Conservation (phyloP, 2,797 vertebrate species). For the Syncerus caffer region DNA sequence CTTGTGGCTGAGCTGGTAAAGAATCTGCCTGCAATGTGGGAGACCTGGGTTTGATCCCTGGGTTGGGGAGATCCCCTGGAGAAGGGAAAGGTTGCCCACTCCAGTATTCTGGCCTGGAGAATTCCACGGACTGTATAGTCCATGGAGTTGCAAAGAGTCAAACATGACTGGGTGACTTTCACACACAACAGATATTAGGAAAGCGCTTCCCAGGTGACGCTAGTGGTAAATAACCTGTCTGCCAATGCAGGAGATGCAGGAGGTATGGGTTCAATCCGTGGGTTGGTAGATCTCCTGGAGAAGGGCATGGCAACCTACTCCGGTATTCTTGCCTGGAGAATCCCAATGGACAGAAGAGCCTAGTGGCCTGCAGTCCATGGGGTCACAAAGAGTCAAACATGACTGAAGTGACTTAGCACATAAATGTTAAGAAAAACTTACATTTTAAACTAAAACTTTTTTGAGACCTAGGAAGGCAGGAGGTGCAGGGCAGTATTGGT, state of each 20-base stretch:
- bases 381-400: background rate
- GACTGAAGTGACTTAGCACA: background rate
- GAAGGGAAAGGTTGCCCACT: background rate
- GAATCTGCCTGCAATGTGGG: background rate
- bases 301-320: background rate
- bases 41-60: background rate
- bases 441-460: slow-evolving; percentile 16
- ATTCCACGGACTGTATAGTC: background rate
- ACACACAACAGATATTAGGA: background rate
- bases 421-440: background rate
- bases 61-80: background rate
- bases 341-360: background rate
- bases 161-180: background rate
- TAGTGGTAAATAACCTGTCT: background rate
- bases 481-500: background rate
- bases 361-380: background rate
- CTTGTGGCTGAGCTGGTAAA: background rate
- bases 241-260: background rate
- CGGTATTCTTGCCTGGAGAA: background rate
- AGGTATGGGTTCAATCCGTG: background rate
- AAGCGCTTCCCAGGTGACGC: background rate
- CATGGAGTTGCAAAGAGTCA: background rate
- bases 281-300: background rate
- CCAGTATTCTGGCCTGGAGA: background rate
- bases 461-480: slow-evolving; percentile 26